Conservation (phyloP, 2,888 invertebrate genomes). For the Adela reaumurella region DNA sequence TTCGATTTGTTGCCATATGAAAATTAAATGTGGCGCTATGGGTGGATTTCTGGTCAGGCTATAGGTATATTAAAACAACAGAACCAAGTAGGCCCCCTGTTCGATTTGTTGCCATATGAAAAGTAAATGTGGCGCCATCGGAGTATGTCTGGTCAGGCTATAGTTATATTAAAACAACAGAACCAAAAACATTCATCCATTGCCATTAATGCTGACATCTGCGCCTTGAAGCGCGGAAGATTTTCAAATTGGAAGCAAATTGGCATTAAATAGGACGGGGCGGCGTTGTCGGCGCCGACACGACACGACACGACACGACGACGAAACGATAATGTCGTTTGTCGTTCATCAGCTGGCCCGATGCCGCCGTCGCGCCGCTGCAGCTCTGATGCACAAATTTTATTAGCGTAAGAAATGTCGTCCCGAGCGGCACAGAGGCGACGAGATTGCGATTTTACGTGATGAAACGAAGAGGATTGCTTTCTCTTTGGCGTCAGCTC, state of each 20-base stretch:
- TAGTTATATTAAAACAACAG: no score
- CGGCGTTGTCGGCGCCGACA: slow-evolving; percentile 27
- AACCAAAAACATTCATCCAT: neutral
- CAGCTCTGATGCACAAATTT: slow-evolving; percentile 33
- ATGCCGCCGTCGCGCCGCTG: slow-evolving; percentile 46
- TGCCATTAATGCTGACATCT: neutral
- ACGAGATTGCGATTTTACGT: slow-evolving; percentile 52
- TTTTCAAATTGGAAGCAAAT: slow-evolving; percentile 62
- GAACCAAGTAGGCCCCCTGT: no score
- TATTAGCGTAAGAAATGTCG: slow-evolving; percentile 57
- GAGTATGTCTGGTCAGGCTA: no score
- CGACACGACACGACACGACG: slow-evolving; percentile 3
- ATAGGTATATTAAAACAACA: no score
- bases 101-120: no score
- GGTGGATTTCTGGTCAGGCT: no score
- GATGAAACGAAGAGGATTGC: slow-evolving; percentile 32
- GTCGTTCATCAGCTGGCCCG: slow-evolving; percentile 50
- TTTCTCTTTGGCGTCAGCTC: slow-evolving; percentile 50
- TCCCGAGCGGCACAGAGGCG: slow-evolving; percentile 43
- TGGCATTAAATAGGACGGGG: slow-evolving; percentile 64
- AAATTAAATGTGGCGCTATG: no score
- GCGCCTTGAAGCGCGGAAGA: slow-evolving; percentile 41
- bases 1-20: no score
- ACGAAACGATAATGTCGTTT: slow-evolving; percentile 47
- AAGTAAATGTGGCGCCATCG: no score